Conservation (phyloP, 2,888 invertebrate genomes). For the Protula sp. region DNA sequence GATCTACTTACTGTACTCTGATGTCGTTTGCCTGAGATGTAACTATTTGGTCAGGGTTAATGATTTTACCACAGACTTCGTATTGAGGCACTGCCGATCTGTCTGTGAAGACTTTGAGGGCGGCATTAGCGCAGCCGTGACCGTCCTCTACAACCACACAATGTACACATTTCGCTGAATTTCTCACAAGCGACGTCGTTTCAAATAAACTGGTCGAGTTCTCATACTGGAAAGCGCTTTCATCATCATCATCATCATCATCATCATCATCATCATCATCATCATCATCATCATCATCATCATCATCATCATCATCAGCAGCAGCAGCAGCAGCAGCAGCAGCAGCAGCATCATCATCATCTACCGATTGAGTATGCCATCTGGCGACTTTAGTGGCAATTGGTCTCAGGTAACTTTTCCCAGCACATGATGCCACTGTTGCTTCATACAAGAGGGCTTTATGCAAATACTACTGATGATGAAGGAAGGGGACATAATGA, state of each 20-base stretch:
- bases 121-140: constrained; percentile 40
- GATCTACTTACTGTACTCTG: constrained; percentile 83
- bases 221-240: background rate
- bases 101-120: constrained; percentile 36
- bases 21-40: constrained; percentile 80
- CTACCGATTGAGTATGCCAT: no score
- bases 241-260: background rate
- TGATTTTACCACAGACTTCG: constrained; percentile 49
- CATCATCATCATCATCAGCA: background rate
- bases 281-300: background rate
- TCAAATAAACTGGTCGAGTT: background rate
- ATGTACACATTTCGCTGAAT: no score
- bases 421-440: background rate
- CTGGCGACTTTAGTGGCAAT: no score
- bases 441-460: background rate
- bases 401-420: no score
- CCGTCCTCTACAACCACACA: no score
- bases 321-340: no score
- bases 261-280: background rate
- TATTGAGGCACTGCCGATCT: constrained; percentile 23
- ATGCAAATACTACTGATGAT: no score
- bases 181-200: background rate
- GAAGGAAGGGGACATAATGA: no score
- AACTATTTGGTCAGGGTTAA: constrained; percentile 69
- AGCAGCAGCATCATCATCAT: no score